Evolutionary conservation across 1,140 invertebrate genomes (phyloP).

Genomic region (Cotesia chilonis): DNA sequence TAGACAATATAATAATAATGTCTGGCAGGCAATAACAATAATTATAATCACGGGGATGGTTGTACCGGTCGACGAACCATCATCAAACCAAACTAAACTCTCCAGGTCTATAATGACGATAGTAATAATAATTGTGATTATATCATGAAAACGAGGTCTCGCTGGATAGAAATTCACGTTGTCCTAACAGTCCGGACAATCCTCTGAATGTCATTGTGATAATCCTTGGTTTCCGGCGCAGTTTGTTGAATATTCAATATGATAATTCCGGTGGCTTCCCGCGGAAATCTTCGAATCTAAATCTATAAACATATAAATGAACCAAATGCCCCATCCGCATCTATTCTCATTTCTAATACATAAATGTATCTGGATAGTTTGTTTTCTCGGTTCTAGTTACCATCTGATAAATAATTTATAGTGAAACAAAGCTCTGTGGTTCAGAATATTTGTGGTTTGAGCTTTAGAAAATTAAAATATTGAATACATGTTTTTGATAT

Average conservation of each 20-base stretch:
- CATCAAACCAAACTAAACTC: not conserved
- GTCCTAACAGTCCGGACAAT: not conserved
- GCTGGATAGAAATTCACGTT: not conserved
- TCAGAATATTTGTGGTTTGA: too few relatives aligned
- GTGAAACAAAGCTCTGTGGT: too few relatives aligned
- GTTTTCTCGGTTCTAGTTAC: too few relatives aligned
- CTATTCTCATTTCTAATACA: not conserved
- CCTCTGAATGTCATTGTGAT: not conserved
- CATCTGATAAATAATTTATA: too few relatives aligned
- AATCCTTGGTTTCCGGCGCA: not conserved
- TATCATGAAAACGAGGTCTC: conserved; percentile 2
- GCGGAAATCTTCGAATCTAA: not conserved
- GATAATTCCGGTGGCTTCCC: not conserved
- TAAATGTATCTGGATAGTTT: too few relatives aligned
- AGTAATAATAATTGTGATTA: conserved; percentile 2
- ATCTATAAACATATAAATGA: not conserved
- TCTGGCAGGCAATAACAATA: not conserved
- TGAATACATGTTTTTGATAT: too few relatives aligned
- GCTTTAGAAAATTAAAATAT: too few relatives aligned
- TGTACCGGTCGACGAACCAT: not conserved
- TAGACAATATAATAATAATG: not conserved
- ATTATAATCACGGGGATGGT: not conserved
- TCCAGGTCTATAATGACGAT: not conserved
- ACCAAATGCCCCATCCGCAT: not conserved
- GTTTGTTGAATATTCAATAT: conserved; percentile 5